Evolutionary conservation across 2,888 invertebrate species (phyloP), one percentile per base, ranked within the genome.

Genomic region (Schrankia costaestrigalis): DNA sequence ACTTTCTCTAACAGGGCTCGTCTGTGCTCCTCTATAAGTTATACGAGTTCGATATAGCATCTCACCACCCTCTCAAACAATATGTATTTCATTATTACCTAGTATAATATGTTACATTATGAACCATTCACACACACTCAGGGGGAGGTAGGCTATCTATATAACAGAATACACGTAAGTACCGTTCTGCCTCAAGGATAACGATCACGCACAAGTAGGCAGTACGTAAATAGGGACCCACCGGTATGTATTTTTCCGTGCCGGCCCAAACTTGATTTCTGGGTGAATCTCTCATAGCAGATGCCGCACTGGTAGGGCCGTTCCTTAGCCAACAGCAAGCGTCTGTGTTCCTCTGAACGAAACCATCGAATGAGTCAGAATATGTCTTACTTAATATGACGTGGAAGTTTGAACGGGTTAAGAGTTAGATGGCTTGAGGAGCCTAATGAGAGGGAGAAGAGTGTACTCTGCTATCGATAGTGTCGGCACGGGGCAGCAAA

Each of bases 261-360:
- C 67, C 91, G 91, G 77, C 91, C 91, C 62, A 91, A 82, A 71
- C 91, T 91, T 77, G 91, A 91, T 78, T 90, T 91, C 79, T 92
- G 92, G 60, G 91, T 91, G 78, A 91, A 92, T 73, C 91, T 83
- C 77, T 91, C 90, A 74, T 89, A 87, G 76, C 92, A 92, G 68
- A 91, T 67, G 75, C 89, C 90, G 79, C 92, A 92, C 71, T 91
- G 91, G 83, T 91, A 91, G 51, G 91, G 91, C 46, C 81, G 80
- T 56, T 82, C 77, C 76, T 83, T 82, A 71, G 78, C 76, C 79
- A 79, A 77, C 82, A 84, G 78, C 68, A 78, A 78, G 62, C 79
- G 78, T 69, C 64, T 80, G 80, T 82, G 81, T 67, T 83, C 80
- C 78, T 84, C 84, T 84, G 79, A 79, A 78, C 78, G 69, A 79